A percentile compares a stretch with the other conserved stretches of the same genome.
phyloP scores from a whole-genome alignment of 2,797 vertebrate genomes.

The Xenops minutus region DNA sequence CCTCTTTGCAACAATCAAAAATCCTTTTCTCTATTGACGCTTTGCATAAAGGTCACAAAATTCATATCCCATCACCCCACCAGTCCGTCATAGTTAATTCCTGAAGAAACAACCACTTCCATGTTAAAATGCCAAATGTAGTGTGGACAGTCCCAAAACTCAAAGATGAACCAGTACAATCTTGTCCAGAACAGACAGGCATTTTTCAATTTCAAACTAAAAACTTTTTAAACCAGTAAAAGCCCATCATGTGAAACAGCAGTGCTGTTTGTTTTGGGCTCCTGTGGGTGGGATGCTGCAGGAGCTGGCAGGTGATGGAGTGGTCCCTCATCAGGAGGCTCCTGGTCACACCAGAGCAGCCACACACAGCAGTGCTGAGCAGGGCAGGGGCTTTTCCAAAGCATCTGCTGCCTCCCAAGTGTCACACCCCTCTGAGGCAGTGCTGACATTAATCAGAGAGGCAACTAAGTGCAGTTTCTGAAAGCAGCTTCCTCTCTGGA shows the following conservation, averaged over 20 bases:
- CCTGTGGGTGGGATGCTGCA: not conserved
- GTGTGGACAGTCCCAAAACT: not conserved
- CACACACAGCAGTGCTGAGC: not conserved
- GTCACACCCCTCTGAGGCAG: not conserved
- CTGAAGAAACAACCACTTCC: not conserved
- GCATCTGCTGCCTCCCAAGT: not conserved
- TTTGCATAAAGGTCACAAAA: not conserved
- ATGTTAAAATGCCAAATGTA: not conserved
- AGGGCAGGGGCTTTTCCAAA: not conserved
- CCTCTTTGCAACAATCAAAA: not conserved
- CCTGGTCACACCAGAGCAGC: not conserved
- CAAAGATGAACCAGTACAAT: not conserved
- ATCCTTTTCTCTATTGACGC: not conserved
- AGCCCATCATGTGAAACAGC: not conserved
- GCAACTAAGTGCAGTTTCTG: not conserved
- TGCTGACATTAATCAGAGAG: not conserved
- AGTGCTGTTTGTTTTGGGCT: not conserved
- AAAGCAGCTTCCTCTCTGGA: not conserved
- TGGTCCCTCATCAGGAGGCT: not conserved
- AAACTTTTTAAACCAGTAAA: not conserved
- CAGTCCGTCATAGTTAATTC: not conserved
- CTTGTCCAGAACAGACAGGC: not conserved
- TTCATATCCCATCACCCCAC: not conserved
- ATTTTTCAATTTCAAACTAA: not conserved
- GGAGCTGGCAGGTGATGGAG: not conserved